Base-by-base conservation (phyloP, 2,888 invertebrate genomes). In the Callosobruchus maculatus region DNA sequence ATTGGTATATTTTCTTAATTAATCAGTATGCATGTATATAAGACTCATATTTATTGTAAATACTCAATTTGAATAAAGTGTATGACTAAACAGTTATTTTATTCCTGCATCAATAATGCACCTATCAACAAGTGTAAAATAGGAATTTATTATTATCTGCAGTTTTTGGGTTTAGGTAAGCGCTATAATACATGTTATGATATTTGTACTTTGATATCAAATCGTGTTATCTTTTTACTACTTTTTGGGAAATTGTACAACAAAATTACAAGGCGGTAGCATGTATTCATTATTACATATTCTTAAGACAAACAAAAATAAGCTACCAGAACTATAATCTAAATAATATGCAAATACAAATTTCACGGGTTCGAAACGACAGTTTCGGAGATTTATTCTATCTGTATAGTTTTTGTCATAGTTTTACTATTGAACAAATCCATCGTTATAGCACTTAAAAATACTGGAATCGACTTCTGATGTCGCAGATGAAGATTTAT, bases 401-500 rank as follows among this genome's bases (percentile, higher is more conserved):
- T 68, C 22, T 68, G 68, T 68, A 68, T 4, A 68, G 68, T 68
- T 68, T 68, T 68, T 68, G 83, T 79, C 76, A 88, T 86, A 0
- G 95, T 95, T 77, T 93, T 93, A 77, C 92, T 90, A 76, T 92
- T 92, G 82, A 95, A 96, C 2, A 97, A 89, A 76, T 97, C 95
- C 83, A 94, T 88, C 0, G 97, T 97, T 4, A 97, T 89, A 0
- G 94, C 92, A 81, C 95, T 94, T 0, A 97, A 90, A 87, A 97
- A 97, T 82, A 95, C 92, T 0, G 97, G 97, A 76, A 97, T 93
- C 70, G 96, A 97, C 81, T 94, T 91, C 80, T 95, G 94, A 26
- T 92, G 91, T 73, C 92, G 91, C 22, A 97, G 88, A 84, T 97
- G 94, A 49, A 92, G 86, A 77, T 95, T 93, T 70, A 97, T 93